Conservation (phyloP, 2,888 invertebrate species). For the Tiphia femorata region DNA sequence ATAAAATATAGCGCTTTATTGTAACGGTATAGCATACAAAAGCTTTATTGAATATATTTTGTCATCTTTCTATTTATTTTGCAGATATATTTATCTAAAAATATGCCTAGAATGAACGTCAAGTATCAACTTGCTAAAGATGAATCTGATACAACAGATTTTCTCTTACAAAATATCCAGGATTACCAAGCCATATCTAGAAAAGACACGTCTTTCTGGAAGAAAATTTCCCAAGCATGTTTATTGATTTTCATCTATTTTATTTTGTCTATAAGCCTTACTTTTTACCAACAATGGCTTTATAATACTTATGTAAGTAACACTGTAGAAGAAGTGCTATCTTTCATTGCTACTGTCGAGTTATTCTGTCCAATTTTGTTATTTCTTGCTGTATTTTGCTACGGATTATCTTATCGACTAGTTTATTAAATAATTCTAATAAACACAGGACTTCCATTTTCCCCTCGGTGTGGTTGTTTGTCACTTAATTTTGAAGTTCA, state of each 20-base stretch:
- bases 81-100: slow-evolving; percentile 28
- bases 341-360: not conserved
- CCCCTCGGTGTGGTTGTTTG: slow-evolving; percentile 92
- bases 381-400: not conserved
- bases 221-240: slow-evolving; percentile 60
- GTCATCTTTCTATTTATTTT: too few relatives aligned
- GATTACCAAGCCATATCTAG: slow-evolving; percentile 54
- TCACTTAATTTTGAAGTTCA: slow-evolving; percentile 91
- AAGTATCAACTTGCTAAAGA: slow-evolving; percentile 65
- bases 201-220: slow-evolving; percentile 51
- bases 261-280: slow-evolving; percentile 92
- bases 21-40: too few relatives aligned
- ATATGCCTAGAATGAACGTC: slow-evolving; percentile 64
- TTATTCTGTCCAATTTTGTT: not conserved
- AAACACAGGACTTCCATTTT: slow-evolving; percentile 82
- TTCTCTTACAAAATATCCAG: slow-evolving; percentile 55
- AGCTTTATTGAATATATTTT: too few relatives aligned
- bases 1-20: too few relatives aligned
- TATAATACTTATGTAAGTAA: slow-evolving; percentile 76
- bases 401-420: not conserved
- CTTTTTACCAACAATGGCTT: slow-evolving; percentile 97
- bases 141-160: slow-evolving; percentile 58
- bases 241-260: slow-evolving; percentile 86
- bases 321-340: not conserved
- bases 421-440: not conserved